phyloP scores from a whole-genome alignment of 2,113 vertebrate genomes.

The Sialia sialis region DNA sequence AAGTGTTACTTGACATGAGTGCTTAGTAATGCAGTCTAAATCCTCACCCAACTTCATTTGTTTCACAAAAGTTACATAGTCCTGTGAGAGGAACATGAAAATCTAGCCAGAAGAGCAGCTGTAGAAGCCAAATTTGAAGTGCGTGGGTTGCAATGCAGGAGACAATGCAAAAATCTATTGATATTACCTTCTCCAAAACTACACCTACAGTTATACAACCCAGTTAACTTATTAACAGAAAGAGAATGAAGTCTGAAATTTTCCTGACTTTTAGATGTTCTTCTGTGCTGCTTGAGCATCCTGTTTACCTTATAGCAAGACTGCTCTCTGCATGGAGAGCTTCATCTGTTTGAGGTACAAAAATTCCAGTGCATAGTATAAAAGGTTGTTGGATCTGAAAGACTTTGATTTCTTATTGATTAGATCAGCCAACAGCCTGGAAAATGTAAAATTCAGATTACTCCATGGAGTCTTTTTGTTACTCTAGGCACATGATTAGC shows the following conservation, averaged over 20 bases:
- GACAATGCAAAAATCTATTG: background rate
- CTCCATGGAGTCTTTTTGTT: background rate
- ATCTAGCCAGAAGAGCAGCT: background rate
- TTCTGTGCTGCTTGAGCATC: background rate
- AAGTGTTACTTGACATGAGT: background rate
- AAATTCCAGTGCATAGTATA: background rate
- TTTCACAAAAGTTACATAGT: background rate
- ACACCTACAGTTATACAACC: background rate
- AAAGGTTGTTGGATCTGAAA: background rate
- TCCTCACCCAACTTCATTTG: background rate
- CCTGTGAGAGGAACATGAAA: background rate
- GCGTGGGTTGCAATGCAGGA: background rate
- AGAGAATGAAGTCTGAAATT: background rate
- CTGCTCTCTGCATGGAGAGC: background rate
- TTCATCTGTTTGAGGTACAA: background rate
- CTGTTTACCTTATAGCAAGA: background rate
- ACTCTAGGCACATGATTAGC: background rate
- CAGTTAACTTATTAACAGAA: background rate
- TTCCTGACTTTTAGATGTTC: background rate
- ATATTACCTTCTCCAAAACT: background rate
- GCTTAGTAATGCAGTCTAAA: background rate
- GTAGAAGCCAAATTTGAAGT: background rate
- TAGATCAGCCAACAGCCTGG: background rate
- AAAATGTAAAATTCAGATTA: background rate
- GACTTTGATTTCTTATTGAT: background rate